phyloP scores from a whole-genome alignment of 2,113 vertebrate species.

The Pelecanus crispus region DNA sequence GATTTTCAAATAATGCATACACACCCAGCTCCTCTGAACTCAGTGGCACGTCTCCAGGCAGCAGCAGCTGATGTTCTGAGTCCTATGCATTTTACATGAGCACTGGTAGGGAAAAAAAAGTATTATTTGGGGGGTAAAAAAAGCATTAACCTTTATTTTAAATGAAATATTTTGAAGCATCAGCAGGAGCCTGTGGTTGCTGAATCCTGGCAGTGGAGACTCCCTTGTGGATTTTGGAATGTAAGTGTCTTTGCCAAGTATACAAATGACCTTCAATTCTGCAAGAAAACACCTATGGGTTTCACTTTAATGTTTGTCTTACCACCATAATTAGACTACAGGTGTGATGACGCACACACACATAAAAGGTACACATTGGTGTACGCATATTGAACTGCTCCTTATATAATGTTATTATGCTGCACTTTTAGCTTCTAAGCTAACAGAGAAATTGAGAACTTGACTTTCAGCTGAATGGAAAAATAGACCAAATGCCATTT shows the following conservation, averaged over 20 bases:
- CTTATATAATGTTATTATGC: neutral
- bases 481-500: conserved; percentile 31
- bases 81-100: neutral
- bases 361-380: neutral
- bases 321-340: neutral
- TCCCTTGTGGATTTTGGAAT: conserved; percentile 4
- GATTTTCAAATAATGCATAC: neutral
- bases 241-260: neutral
- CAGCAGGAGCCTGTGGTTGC: neutral
- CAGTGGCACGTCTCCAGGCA: neutral
- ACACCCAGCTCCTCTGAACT: neutral
- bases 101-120: neutral
- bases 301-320: conserved; percentile 2
- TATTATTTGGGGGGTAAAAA: neutral
- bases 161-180: neutral
- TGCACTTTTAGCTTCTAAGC: neutral
- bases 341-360: neutral
- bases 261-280: neutral
- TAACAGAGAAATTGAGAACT: conserved; percentile 24
- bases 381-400: neutral
- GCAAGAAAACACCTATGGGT: neutral
- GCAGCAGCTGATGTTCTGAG: neutral
- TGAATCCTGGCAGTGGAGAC: neutral
- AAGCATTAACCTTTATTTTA: neutral
- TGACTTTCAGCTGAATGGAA: conserved; percentile 8